Evolutionary conservation across 2,797 vertebrate species (phyloP).

Genomic region (Lagocephalus sceleratus): DNA sequence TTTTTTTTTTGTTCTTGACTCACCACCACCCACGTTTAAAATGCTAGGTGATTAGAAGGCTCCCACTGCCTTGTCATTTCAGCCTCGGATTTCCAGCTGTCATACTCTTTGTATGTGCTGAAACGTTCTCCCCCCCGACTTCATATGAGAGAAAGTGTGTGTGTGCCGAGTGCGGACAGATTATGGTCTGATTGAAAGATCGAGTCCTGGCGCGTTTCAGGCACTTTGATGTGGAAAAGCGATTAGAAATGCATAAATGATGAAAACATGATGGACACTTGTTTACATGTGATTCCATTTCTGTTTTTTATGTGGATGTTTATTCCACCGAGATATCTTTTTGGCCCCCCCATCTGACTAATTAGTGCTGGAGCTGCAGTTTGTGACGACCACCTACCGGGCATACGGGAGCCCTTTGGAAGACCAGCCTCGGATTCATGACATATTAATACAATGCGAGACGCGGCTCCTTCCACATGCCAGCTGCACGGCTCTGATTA

Average conservation of each 20-base stretch:
- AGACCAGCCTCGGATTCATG: conserved; percentile 48
- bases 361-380: conserved; percentile 40
- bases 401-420: conserved; percentile 26
- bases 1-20: conserved; percentile 37
- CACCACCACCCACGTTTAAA: conserved; percentile 39
- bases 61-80: conserved; percentile 54
- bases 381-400: conserved; percentile 23
- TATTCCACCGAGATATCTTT: conserved; percentile 3
- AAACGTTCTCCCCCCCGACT: conserved; percentile 20
- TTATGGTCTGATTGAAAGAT: conserved; percentile 6
- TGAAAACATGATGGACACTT: not conserved
- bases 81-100: conserved; percentile 48
- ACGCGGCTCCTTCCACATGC: conserved; percentile 34
- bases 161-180: not conserved
- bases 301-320: conserved; percentile 3
- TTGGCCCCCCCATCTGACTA: conserved; percentile 44
- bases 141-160: conserved; percentile 8
- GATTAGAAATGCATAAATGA: conserved; percentile 16
- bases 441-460: conserved; percentile 36
- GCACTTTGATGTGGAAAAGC: not conserved
- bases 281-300: conserved; percentile 13
- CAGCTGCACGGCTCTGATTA: conserved; percentile 51
- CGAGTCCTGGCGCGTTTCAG: not conserved
- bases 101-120: conserved; percentile 16
- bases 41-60: conserved; percentile 61